Conservation (phyloP, 2,113 vertebrate species). For the Pandion haliaetus region DNA sequence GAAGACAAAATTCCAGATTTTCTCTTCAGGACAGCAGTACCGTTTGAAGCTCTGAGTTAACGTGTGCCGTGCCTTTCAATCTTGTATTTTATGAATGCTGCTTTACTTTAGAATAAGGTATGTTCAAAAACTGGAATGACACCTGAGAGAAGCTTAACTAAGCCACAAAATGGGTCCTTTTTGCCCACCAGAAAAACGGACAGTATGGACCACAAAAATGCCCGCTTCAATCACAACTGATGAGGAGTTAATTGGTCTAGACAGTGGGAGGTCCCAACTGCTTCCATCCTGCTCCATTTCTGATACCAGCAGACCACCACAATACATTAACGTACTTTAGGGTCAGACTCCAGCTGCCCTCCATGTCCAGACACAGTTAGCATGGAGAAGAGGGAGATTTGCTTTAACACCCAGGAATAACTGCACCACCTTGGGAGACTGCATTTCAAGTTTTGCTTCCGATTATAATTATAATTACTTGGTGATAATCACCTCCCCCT, state of each 20-base stretch:
- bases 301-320: background rate
- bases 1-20: background rate
- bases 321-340: background rate
- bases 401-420: conserved; percentile 25
- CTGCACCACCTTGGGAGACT: conserved; percentile 12
- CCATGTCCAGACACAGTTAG: background rate
- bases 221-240: background rate
- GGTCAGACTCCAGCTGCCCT: background rate
- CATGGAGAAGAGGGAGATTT: background rate
- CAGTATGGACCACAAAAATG: background rate
- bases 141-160: background rate
- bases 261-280: background rate
- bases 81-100: background rate
- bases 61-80: background rate
- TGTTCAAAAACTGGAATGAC: background rate
- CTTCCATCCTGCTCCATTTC: background rate
- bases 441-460: conserved; percentile 30
- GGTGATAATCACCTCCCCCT: conserved; percentile 27
- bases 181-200: background rate
- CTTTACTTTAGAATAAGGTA: background rate
- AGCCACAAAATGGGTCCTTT: background rate
- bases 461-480: conserved; percentile 59
- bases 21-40: background rate
- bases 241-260: background rate
- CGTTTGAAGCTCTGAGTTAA: background rate